Evolutionary conservation across 2,888 invertebrate species (phyloP).

Genomic region (Crioceris asparagi): DNA sequence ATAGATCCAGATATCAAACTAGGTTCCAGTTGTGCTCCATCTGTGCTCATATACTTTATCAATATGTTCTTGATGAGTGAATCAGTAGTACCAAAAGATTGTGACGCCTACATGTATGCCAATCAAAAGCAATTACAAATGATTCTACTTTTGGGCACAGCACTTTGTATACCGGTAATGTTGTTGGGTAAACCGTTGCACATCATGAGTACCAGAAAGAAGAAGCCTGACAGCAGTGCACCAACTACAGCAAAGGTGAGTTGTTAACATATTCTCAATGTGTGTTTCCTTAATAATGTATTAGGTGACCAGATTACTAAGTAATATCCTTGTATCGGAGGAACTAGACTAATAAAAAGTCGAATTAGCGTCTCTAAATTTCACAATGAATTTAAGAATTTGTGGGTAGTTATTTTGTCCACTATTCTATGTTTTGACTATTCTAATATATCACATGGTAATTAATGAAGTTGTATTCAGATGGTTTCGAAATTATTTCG

Average conservation of each 20-base stretch:
- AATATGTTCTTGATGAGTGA: conserved; percentile 60
- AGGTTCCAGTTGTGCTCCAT: conserved; percentile 55
- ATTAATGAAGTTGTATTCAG: too few relatives aligned
- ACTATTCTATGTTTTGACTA: too few relatives aligned
- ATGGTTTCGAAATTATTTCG: too few relatives aligned
- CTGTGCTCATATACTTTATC: conserved; percentile 65
- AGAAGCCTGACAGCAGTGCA: conserved; percentile 8
- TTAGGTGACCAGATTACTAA: too few relatives aligned
- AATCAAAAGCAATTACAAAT: conserved; percentile 51
- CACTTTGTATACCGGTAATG: conserved; percentile 67
- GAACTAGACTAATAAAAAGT: too few relatives aligned
- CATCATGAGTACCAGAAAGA: conserved; percentile 37
- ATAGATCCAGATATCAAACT: conserved; percentile 13
- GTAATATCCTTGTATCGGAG: too few relatives aligned
- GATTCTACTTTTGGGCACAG: conserved; percentile 50
- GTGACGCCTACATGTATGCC: conserved; percentile 49
- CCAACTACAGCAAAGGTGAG: conserved; percentile 10
- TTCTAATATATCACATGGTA: too few relatives aligned
- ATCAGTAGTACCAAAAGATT: conserved; percentile 32
- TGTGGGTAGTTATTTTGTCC: too few relatives aligned
- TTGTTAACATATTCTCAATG: too few relatives aligned
- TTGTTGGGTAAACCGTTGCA: conserved; percentile 67
- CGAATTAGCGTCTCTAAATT: too few relatives aligned
- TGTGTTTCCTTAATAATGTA: too few relatives aligned
- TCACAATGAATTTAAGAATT: too few relatives aligned